Conservation (phyloP, 2,797 vertebrate genomes). For the Vireo griseus region DNA sequence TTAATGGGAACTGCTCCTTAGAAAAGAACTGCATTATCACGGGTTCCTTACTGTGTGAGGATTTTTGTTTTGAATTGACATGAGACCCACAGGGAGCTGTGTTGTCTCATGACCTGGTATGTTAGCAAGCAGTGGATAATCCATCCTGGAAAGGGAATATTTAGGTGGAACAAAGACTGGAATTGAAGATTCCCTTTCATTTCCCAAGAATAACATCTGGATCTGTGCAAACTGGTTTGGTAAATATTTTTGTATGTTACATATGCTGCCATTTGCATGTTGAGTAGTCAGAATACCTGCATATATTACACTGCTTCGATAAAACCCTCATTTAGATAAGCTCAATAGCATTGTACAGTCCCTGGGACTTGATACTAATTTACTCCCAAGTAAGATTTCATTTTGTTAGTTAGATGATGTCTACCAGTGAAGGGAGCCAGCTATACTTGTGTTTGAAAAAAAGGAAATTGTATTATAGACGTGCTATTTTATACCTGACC, state of each 20-base stretch:
- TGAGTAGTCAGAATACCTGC: neutral
- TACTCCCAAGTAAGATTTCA: neutral
- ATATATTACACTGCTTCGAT: neutral
- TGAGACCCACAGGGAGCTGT: neutral
- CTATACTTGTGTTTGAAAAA: neutral
- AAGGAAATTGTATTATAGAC: neutral
- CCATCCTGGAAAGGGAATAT: neutral
- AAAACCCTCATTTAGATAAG: neutral
- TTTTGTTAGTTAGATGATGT: neutral
- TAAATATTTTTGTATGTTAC: slow-evolving; percentile 30
- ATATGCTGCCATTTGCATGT: neutral
- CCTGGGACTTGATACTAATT: neutral
- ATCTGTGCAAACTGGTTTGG: slow-evolving; percentile 9
- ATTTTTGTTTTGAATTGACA: neutral
- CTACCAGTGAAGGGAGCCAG: neutral
- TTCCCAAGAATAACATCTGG: slow-evolving; percentile 32
- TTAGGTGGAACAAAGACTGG: neutral
- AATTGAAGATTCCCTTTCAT: slow-evolving; percentile 6
- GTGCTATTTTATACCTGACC: neutral
- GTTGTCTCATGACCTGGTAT: neutral
- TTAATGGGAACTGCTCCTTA: neutral
- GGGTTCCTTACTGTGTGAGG: neutral
- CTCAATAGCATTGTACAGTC: neutral
- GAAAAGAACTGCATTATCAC: neutral
- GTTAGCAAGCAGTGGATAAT: neutral